Evolutionary conservation across 2,797 vertebrate genomes (phyloP).

Genomic region (Siniperca scherzeri): DNA sequence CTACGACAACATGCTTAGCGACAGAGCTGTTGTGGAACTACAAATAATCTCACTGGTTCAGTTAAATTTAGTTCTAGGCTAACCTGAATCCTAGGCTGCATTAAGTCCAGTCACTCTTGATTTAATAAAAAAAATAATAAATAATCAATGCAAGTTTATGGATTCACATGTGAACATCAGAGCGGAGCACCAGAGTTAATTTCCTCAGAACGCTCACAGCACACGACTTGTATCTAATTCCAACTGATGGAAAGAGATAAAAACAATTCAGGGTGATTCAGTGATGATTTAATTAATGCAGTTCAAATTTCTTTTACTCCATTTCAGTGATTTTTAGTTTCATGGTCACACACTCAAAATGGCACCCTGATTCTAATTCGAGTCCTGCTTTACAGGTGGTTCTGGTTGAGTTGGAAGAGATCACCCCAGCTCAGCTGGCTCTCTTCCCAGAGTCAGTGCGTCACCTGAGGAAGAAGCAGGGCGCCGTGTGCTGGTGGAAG

Average conservation of each 20-base stretch:
- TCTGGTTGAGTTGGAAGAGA: conserved; percentile 92
- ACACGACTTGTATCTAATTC: too few species aligned
- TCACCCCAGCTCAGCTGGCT: conserved; percentile 83
- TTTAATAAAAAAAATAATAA: too few species aligned
- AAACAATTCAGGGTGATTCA: background rate
- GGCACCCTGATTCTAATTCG: background rate
- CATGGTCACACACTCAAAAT: background rate
- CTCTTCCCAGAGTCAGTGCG: conserved; percentile 90
- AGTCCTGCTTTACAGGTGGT: conserved; percentile 81
- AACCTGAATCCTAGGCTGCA: too few species aligned
- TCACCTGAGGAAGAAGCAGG: conserved; percentile 90
- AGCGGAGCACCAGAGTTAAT: background rate
- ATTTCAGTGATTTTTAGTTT: background rate
- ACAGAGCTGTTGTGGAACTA: background rate
- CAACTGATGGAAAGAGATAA: background rate
- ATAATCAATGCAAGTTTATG: background rate
- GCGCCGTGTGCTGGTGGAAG: conserved; percentile 87
- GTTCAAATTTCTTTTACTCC: background rate
- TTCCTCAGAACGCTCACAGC: too few species aligned
- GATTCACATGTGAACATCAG: too few species aligned
- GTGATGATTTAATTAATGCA: background rate
- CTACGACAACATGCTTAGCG: background rate
- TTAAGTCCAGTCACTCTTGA: background rate
- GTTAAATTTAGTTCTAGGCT: too few species aligned
- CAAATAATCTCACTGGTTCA: too few species aligned